Conservation (phyloP, 2,797 vertebrate genomes). For the Apogon hyalosoma region DNA sequence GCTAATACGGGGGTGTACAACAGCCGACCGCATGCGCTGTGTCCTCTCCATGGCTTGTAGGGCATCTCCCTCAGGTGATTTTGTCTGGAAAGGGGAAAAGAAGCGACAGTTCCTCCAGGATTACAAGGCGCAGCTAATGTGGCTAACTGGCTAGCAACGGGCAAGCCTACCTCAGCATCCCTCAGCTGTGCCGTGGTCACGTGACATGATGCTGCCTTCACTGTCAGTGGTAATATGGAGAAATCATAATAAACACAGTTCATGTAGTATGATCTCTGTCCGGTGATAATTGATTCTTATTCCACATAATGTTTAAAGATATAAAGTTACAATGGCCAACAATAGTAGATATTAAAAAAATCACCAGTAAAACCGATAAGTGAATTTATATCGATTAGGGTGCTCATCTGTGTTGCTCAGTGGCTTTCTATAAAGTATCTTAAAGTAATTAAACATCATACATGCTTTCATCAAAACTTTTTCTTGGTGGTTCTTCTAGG, state of each 20-base stretch:
- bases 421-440: neutral
- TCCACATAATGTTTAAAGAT: no score
- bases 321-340: neutral
- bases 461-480: no score
- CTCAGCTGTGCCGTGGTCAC: constrained; percentile 78
- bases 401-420: neutral
- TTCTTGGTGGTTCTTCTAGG: no score
- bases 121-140: constrained; percentile 61
- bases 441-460: no score
- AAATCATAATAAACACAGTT: no score
- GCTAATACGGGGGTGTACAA: constrained; percentile 9
- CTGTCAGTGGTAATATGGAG: neutral
- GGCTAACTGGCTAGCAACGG: constrained; percentile 71
- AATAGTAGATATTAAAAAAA: neutral
- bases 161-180: constrained; percentile 65
- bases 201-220: constrained; percentile 69
- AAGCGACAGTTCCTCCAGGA: constrained; percentile 30
- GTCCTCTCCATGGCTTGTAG: constrained; percentile 56
- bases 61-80: neutral
- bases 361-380: neutral
- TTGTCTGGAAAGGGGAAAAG: constrained; percentile 11
- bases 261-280: no score
- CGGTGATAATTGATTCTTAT: no score
- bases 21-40: constrained; percentile 33
- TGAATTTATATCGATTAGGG: no score